phyloP scores from a whole-genome alignment of 2,797 vertebrate species.

The Lacerta bilineata region DNA sequence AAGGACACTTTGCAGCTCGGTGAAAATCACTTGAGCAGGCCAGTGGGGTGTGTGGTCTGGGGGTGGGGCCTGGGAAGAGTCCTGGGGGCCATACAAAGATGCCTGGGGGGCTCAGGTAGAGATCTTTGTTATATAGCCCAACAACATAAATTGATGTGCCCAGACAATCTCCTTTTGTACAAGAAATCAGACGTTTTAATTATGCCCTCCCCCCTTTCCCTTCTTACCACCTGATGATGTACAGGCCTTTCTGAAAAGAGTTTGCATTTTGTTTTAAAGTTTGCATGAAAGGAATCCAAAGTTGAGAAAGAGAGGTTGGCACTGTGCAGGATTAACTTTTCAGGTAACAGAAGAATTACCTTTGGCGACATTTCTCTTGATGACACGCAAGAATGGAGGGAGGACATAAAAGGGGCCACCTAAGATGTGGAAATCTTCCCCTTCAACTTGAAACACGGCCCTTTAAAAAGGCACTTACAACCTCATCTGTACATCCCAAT shows the following conservation, averaged over 20 bases:
- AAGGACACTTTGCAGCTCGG: too few species aligned
- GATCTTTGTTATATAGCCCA: too few species aligned
- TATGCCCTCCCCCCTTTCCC: constrained; percentile 24
- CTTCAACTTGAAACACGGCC: constrained; percentile 65
- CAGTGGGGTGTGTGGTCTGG: too few species aligned
- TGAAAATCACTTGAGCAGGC: too few species aligned
- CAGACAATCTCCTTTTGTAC: background rate
- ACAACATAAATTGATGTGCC: background rate
- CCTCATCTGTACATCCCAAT: constrained; percentile 62
- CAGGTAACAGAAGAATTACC: constrained; percentile 50
- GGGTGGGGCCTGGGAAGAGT: too few species aligned
- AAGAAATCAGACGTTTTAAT: constrained; percentile 22
- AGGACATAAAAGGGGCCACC: constrained; percentile 64
- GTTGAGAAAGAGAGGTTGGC: background rate
- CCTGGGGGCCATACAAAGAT: too few species aligned
- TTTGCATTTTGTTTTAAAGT: constrained; percentile 36
- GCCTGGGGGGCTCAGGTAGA: too few species aligned
- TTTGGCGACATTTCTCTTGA: constrained; percentile 56
- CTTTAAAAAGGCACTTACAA: constrained; percentile 76
- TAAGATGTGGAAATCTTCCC: constrained; percentile 54
- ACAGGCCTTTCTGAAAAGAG: constrained; percentile 22
- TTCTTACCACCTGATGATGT: background rate
- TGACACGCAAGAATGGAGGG: constrained; percentile 51
- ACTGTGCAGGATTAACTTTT: constrained; percentile 57
- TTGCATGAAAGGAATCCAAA: constrained; percentile 65